A percentile compares a stretch with the other conserved stretches of the same genome.
phyloP scores from a whole-genome alignment of 2,113 vertebrate genomes.

The Gambusia holbrooki region DNA sequence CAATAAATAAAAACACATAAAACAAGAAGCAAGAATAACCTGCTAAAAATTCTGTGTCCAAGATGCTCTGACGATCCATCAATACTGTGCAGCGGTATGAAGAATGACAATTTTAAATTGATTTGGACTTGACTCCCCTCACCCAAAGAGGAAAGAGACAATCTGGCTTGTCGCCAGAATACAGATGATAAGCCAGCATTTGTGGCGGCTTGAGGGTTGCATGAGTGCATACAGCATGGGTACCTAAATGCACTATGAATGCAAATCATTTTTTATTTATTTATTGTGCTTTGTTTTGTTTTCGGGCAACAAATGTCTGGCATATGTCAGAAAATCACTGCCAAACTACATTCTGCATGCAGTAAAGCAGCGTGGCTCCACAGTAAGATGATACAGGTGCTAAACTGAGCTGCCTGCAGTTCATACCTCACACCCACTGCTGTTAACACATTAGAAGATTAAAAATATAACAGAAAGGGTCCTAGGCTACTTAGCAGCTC shows the following conservation, averaged over 20 bases:
- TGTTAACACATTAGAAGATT: background rate
- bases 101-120: background rate
- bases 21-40: background rate
- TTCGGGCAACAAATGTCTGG: background rate
- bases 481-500: background rate
- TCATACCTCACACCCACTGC: background rate
- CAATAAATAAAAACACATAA: background rate
- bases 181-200: background rate
- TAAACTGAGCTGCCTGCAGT: background rate
- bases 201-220: background rate
- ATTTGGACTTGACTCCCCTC: background rate
- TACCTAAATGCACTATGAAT: background rate
- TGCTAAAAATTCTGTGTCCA: background rate
- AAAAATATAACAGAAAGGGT: background rate
- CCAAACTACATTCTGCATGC: constrained; percentile 3
- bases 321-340: background rate
- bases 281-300: background rate
- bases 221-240: background rate
- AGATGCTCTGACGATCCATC: background rate
- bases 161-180: background rate
- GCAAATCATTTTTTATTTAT: background rate
- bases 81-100: background rate
- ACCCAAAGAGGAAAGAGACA: background rate
- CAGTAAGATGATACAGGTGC: background rate
- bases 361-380: background rate